A percentile compares a stretch with the other conserved stretches of the same genome.
Evolutionary conservation across 2,888 invertebrate genomes (phyloP).

Genomic region (Drosophila vallismaia): DNA sequence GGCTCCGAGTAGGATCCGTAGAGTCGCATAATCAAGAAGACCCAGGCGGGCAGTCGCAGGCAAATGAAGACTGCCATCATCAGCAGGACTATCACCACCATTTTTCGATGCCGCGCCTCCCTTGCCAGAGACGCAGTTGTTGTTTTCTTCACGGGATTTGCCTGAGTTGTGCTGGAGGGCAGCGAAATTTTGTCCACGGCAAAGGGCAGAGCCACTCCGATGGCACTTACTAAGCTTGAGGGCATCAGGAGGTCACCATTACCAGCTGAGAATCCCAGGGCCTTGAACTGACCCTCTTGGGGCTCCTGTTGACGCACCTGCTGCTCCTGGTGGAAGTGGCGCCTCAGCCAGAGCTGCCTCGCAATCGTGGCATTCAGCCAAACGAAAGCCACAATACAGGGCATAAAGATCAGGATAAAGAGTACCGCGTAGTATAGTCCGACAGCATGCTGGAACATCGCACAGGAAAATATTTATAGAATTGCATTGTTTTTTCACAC

Average conservation of each 20-base stretch:
- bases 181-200: slow-evolving; percentile 6
- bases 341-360: slow-evolving; percentile 84
- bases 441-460: slow-evolving; percentile 48
- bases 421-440: slow-evolving; percentile 77
- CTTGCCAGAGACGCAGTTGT: slow-evolving; percentile 59
- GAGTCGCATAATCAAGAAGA: slow-evolving; percentile 85
- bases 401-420: slow-evolving; percentile 84
- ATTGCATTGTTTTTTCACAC: slow-evolving; percentile 45
- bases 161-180: background rate
- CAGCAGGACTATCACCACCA: slow-evolving; percentile 85
- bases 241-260: slow-evolving; percentile 43
- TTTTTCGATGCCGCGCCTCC: slow-evolving; percentile 85
- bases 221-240: slow-evolving; percentile 55
- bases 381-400: slow-evolving; percentile 84
- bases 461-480: slow-evolving; percentile 38
- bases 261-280: background rate
- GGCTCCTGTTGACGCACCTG: slow-evolving; percentile 28
- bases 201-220: slow-evolving; percentile 54
- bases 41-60: slow-evolving; percentile 86
- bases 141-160: background rate
- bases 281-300: slow-evolving; percentile 8
- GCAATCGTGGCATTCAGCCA: slow-evolving; percentile 85
- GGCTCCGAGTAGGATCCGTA: slow-evolving; percentile 72
- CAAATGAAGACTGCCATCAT: slow-evolving; percentile 85
- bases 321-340: slow-evolving; percentile 68